Base-by-base conservation (phyloP, 1,140 invertebrate species). In the Rhysida immarginata region DNA sequence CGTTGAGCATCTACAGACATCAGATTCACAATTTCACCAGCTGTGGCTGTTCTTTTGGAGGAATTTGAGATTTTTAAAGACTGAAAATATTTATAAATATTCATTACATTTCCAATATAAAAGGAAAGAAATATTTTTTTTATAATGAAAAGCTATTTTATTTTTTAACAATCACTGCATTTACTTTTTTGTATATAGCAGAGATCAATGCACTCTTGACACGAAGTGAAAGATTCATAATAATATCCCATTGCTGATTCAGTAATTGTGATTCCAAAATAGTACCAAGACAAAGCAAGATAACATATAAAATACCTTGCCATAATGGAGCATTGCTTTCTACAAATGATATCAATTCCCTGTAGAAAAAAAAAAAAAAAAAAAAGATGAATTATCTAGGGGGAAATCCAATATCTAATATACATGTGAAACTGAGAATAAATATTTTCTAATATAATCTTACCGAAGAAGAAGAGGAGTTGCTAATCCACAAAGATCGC, bases 21-120 rank as follows among this genome's bases (percentile, higher is more conserved):
- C 52, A 96, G 70, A 69, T 94, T 95, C 0, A 94, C 89, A 64
- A 87, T 85, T 77, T 92, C 88, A 53, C 90, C 91, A 25, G 91
- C 83, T 0, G 89, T 92, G 2, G 83, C 85, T 18, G 71, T 66
- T 57, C 65, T 65, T 20, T 59, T 56, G 21, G 69, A 61, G 21
- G 64, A 59, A 51, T 62, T 69, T 8, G 69, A 68, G 26, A 72
- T 59, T 27, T 53, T 53, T n/a, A 74, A 54, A 5, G 72, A 63
- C 67, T 71, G 25, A 49, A 49, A 51, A 18, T 46, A 46, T 46
- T 46, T 46, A 46, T 18, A 11, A 46, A 46, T 35, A 35, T 35
- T 35, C 16, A 8, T 35, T 8, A 35, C 16, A 35, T 35, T 35
- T 16, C 16, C 16, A 8, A 8, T 35, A 35, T 35, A 8, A 35